These are phyloP conservation scores for Gastrophysa polygoni DNA, from an alignment of 2,888 invertebrate species.

Conservation along the genomic window DNA sequence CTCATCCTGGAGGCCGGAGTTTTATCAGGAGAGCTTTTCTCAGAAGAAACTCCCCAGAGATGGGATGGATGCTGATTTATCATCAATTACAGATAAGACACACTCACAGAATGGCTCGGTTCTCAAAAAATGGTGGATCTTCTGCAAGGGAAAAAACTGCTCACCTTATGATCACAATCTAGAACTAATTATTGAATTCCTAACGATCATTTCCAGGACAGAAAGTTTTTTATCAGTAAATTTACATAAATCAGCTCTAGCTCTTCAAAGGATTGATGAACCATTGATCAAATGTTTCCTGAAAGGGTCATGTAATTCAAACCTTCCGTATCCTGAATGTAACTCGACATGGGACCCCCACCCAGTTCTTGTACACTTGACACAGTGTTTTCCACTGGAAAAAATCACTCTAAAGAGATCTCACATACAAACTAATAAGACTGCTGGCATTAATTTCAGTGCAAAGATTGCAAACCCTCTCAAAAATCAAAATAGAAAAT, in stretches of 20 bases:
- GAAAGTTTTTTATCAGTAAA: too few species aligned
- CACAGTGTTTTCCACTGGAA: neutral
- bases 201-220: too few species aligned
- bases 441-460: neutral
- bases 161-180: too few species aligned
- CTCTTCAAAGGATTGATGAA: too few species aligned
- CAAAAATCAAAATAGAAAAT: neutral
- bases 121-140: conserved; percentile 14
- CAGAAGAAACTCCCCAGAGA: neutral
- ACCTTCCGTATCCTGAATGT: too few species aligned
- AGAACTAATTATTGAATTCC: neutral
- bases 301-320: too few species aligned
- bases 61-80: neutral
- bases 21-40: conserved; percentile 20
- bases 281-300: too few species aligned
- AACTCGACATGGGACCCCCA: neutral
- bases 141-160: conserved; percentile 3
- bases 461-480: neutral
- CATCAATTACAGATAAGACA: neutral
- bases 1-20: conserved; percentile 23
- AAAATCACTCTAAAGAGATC: neutral
- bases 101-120: conserved; percentile 5
- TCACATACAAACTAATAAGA: neutral
- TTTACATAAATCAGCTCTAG: too few species aligned
- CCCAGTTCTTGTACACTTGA: neutral